Percentiles rank a stretch among this genome's conserved stretches.
Evolutionary conservation across 2,888 invertebrate genomes (phyloP).

Genomic region (Alcis repandata): DNA sequence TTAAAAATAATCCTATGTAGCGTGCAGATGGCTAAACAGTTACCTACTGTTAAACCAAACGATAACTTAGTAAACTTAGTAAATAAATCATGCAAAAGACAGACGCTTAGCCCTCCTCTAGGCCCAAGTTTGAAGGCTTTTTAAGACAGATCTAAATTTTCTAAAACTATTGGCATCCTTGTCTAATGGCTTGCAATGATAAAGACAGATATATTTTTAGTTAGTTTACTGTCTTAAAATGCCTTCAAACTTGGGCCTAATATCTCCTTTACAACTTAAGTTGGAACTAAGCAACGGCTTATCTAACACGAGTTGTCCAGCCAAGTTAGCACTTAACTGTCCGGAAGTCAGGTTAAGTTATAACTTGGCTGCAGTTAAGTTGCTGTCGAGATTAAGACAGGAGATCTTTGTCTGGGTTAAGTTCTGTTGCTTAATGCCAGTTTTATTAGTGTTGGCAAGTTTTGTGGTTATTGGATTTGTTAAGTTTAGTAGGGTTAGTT

Average conservation of each 20-base stretch:
- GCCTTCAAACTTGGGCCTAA: no score
- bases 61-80: background rate
- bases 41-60: no score
- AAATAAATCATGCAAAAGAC: slow-evolving; percentile 7
- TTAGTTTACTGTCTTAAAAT: no score
- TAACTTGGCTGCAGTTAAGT: slow-evolving; percentile 36
- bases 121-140: no score
- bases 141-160: no score
- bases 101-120: no score
- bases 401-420: slow-evolving; percentile 49
- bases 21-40: no score
- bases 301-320: slow-evolving; percentile 49
- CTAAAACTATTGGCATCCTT: no score
- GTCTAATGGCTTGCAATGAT: no score
- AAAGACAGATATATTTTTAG: no score
- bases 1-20: no score
- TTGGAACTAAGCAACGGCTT: slow-evolving; percentile 43
- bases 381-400: slow-evolving; percentile 48
- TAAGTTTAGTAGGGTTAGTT: slow-evolving; percentile 20
- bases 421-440: slow-evolving; percentile 43
- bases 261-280: slow-evolving; percentile 30
- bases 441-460: slow-evolving; percentile 48
- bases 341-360: slow-evolving; percentile 50
- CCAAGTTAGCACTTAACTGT: slow-evolving; percentile 48
- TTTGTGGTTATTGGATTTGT: slow-evolving; percentile 37